Conservation (phyloP, 2,113 vertebrate genomes). For the Gulo gulo region DNA sequence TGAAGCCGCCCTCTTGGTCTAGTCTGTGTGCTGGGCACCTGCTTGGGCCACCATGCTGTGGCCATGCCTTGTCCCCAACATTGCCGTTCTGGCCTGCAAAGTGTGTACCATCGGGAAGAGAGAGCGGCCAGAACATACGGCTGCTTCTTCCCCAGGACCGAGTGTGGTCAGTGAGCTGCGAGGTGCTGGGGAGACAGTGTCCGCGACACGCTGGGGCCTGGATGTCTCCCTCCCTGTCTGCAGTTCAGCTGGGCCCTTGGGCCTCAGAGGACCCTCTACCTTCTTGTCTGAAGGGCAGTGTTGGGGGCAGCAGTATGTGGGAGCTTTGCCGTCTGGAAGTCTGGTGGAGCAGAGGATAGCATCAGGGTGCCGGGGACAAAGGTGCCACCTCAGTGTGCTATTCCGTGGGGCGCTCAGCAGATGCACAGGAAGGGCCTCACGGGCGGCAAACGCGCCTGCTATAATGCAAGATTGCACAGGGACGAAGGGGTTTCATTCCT, state of each 20-base stretch:
- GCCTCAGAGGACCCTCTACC: rapidly evolving
- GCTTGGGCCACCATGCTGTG: too few species aligned
- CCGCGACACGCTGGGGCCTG: rapidly evolving
- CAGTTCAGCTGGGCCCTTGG: neutral
- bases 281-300: neutral
- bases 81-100: neutral
- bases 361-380: rapidly evolving
- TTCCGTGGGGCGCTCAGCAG: neutral
- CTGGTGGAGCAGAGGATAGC: neutral
- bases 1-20: neutral
- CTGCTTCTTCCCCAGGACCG: neutral
- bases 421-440: rapidly evolving
- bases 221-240: neutral
- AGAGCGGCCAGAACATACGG: neutral
- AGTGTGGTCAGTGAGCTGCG: neutral
- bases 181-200: neutral
- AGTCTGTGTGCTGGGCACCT: rapidly evolving
- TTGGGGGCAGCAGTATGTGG: neutral
- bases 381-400: rapidly evolving
- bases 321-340: neutral
- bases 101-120: neutral
- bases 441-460: rapidly evolving
- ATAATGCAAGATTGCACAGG: rapidly evolving
- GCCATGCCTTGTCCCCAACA: rapidly evolving
- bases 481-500: rapidly evolving